Percentiles rank a stretch among this genome's conserved stretches.
Conservation (phyloP, 2,797 vertebrate species). For the Siniperca obscura region DNA sequence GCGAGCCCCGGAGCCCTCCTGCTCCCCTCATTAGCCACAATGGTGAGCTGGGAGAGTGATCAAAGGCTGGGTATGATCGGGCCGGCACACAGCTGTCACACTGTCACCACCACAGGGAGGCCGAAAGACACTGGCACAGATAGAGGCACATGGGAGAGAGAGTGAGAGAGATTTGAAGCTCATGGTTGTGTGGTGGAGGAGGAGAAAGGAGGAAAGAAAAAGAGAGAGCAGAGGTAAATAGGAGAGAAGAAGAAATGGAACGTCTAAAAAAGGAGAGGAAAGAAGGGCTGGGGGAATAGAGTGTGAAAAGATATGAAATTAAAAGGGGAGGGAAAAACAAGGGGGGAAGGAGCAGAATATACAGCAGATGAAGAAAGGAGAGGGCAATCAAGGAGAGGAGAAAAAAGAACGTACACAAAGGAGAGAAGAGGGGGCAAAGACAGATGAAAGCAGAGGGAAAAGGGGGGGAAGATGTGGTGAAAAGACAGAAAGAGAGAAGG, state of each 20-base stretch:
- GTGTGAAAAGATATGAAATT: background rate
- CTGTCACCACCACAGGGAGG: conserved; percentile 61
- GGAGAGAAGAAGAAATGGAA: background rate
- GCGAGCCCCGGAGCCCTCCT: conserved; percentile 48
- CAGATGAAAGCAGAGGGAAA: background rate
- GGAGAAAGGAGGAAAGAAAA: background rate
- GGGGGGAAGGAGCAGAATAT: background rate
- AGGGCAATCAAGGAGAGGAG: background rate
- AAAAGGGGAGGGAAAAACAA: background rate
- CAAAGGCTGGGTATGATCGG: conserved; percentile 63
- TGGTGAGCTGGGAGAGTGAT: conserved; percentile 70
- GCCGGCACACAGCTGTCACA: conserved; percentile 68
- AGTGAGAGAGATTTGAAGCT: conserved; percentile 5
- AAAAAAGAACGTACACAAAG: background rate
- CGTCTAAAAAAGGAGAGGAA: background rate
- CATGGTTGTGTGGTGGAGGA: conserved; percentile 17
- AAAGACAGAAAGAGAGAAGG: background rate
- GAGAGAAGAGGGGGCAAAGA: background rate
- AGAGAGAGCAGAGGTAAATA: background rate
- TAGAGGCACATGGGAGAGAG: background rate
- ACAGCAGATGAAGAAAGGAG: background rate
- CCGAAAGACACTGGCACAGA: conserved; percentile 41
- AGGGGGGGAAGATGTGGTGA: background rate
- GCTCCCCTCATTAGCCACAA: conserved; percentile 69
- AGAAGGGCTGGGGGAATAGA: background rate